Evolutionary conservation across 1,140 invertebrate genomes (phyloP), one percentile per base, ranked within the genome.

Genomic region (Eriosoma lanigerum): DNA sequence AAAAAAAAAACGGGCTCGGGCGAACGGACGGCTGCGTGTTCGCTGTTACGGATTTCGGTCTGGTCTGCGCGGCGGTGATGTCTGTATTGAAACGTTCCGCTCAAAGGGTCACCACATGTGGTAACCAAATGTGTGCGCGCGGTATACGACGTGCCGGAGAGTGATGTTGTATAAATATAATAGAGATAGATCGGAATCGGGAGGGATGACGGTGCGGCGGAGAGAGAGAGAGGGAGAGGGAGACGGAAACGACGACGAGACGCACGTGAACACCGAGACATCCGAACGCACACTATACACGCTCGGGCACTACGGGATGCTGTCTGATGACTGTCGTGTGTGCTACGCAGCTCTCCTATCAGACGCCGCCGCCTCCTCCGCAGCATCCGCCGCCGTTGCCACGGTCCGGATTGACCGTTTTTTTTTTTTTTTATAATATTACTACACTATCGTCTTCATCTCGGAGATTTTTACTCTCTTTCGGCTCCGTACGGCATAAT

Each of bases 211-310:
- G n/a, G 4, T 0, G 0, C 19, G 12, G 15, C 24, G 2, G 70
- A 54, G 17, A 21, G 70, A n/a, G 70, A 52, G 48, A 24, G 32
- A 58, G 4, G 9, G n/a, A 24, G 32, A 76, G 29, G 24, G 24
- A 58, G 56, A 72, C 68, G 24, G 50, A n/a, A 32, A 68, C 66
- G 66, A 68, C 6, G 24, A 29, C 70, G 70, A 52, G 54, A 48
- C 75, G 56, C 75, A 62, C 75, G 75, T 48, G 75, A 78, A 60
- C 75, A 78, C 75, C 38, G 56, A 48, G 75, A 78, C 56, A 56
- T 44, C 56, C 56, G 75, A 60, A 62, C 56, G 56, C 54, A 58
- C 75, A 78, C 75, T 78, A 48, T 60, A 21, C 56, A 46, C 73
- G 73, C 52, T 60, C 54, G 29, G n/a, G 0, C 73, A 6, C 73